Evolutionary conservation across 2,888 invertebrate genomes (phyloP).

Genomic region (Synergus umbraculus): DNA sequence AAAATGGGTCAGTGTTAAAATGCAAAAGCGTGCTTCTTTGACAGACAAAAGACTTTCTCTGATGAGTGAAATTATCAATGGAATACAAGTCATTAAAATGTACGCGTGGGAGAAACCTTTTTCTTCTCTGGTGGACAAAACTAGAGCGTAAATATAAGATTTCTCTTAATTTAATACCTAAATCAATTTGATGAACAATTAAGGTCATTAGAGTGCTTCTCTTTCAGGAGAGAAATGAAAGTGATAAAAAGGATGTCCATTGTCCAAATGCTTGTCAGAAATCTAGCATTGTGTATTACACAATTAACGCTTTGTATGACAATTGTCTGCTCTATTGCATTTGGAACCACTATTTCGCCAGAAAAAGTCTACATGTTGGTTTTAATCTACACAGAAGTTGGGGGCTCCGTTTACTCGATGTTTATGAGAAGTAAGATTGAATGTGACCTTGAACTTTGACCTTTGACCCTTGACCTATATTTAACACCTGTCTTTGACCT

Average conservation of each 20-base stretch:
- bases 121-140: slow-evolving; percentile 80
- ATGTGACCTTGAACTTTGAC: too few relatives aligned
- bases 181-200: too few relatives aligned
- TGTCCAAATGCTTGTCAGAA: slow-evolving; percentile 80
- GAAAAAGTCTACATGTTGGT: slow-evolving; percentile 86
- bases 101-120: slow-evolving; percentile 92
- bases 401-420: slow-evolving; percentile 86
- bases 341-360: slow-evolving; percentile 82
- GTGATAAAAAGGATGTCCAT: slow-evolving; percentile 78
- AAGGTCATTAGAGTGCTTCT: slow-evolving; percentile 53
- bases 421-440: slow-evolving; percentile 75
- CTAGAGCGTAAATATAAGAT: slow-evolving; percentile 69
- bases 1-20: not conserved
- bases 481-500: too few relatives aligned
- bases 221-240: slow-evolving; percentile 77
- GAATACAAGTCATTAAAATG: slow-evolving; percentile 93
- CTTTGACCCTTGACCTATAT: too few relatives aligned
- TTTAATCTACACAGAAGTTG: slow-evolving; percentile 86
- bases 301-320: slow-evolving; percentile 86
- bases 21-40: not conserved
- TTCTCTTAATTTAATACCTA: not conserved
- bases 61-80: slow-evolving; percentile 93
- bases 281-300: slow-evolving; percentile 84
- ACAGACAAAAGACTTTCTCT: slow-evolving; percentile 92
- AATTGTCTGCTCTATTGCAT: slow-evolving; percentile 82